Evolutionary conservation across 2,888 invertebrate species (phyloP).

Genomic region (Mantis religiosa): DNA sequence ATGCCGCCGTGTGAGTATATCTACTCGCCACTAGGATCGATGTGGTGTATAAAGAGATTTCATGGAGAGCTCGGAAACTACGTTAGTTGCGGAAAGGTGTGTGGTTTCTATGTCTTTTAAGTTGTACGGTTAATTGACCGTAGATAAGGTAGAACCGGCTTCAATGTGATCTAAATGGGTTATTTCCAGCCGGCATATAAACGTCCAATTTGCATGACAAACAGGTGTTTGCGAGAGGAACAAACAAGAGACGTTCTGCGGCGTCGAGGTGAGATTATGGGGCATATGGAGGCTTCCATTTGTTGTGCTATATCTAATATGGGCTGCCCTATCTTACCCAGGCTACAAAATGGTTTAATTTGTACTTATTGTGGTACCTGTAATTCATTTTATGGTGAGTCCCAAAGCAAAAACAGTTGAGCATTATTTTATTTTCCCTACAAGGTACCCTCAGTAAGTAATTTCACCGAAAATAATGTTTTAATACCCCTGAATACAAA

Average conservation of each 20-base stretch:
- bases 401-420: too few relatives aligned
- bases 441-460: too few relatives aligned
- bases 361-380: too few relatives aligned
- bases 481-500: too few relatives aligned
- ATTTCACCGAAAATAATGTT: too few relatives aligned
- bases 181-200: neutral
- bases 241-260: neutral
- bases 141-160: neutral
- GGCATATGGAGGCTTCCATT: neutral
- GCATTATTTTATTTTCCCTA: too few relatives aligned
- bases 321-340: too few relatives aligned
- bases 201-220: conserved; percentile 7
- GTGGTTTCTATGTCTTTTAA: neutral
- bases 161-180: neutral
- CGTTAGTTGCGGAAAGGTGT: neutral
- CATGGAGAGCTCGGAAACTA: neutral
- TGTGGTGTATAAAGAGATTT: neutral
- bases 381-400: too few relatives aligned
- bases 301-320: too few relatives aligned
- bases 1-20: neutral
- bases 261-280: neutral
- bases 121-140: neutral
- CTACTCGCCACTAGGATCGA: neutral
- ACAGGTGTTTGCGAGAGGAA: neutral
- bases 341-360: too few relatives aligned